phyloP scores from a whole-genome alignment of 2,888 invertebrate species.

The Digitonthophagus gazella region DNA sequence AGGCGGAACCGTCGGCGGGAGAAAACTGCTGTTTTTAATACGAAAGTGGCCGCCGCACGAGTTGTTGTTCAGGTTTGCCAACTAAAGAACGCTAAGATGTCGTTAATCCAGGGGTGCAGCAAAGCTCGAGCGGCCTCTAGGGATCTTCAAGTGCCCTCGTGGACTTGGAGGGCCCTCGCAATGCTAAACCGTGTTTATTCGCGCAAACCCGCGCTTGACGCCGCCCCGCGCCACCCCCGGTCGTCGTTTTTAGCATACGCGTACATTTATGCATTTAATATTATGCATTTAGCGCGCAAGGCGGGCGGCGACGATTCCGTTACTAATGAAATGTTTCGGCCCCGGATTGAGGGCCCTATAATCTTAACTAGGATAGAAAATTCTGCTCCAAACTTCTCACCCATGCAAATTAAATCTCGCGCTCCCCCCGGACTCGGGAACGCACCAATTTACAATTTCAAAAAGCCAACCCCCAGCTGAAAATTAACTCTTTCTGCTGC shows the following conservation, averaged over 20 bases:
- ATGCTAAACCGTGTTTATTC: slow-evolving; percentile 43
- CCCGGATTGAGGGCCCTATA: slow-evolving; percentile 3
- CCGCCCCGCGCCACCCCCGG: slow-evolving; percentile 26
- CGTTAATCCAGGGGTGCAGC: slow-evolving; percentile 36
- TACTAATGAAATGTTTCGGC: slow-evolving; percentile 30
- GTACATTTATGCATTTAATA: slow-evolving; percentile 27
- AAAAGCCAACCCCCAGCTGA: background rate
- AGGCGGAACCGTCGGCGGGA: slow-evolving; percentile 20
- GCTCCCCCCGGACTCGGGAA: background rate
- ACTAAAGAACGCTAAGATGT: slow-evolving; percentile 35
- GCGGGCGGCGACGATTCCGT: slow-evolving; percentile 26
- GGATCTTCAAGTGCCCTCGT: slow-evolving; percentile 40
- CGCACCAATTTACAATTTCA: background rate
- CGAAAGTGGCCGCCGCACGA: slow-evolving; percentile 32
- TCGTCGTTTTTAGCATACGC: slow-evolving; percentile 22
- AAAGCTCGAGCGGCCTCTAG: slow-evolving; percentile 37
- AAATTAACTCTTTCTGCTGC: background rate
- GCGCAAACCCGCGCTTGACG: slow-evolving; percentile 32
- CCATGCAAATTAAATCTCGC: background rate
- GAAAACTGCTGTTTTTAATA: slow-evolving; percentile 35
- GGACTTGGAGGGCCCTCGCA: slow-evolving; percentile 40
- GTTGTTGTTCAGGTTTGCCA: slow-evolving; percentile 27
- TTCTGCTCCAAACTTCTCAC: background rate
- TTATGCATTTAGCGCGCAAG: slow-evolving; percentile 23
- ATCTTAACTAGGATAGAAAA: background rate